Conservation (phyloP, 2,797 vertebrate genomes). For the Lacerta agilis region DNA sequence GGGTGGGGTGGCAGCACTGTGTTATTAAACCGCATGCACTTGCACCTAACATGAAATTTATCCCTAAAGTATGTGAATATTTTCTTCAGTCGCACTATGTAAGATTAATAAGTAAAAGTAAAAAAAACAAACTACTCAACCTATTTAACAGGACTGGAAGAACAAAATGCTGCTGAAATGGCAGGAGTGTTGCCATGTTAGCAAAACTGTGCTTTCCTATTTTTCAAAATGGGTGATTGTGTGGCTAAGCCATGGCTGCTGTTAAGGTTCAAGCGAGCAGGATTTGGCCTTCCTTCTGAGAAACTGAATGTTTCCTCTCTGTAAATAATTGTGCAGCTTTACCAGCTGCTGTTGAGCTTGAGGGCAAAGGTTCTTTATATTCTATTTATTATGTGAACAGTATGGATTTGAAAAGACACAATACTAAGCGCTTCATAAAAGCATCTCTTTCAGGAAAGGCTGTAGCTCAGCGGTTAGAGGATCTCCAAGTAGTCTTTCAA, state of each 20-base stretch:
- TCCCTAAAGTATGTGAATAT: background rate
- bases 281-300: background rate
- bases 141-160: too few species aligned
- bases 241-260: background rate
- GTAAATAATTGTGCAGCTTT: constrained; percentile 35
- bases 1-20: too few species aligned
- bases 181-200: background rate
- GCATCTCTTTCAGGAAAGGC: background rate
- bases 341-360: constrained; percentile 22
- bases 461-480: too few species aligned
- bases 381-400: constrained; percentile 29
- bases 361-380: constrained; percentile 15
- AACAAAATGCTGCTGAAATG: background rate
- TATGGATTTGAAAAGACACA: background rate
- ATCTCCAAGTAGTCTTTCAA: too few species aligned
- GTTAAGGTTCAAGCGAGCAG: background rate
- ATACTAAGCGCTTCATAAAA: background rate
- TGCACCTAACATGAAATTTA: background rate
- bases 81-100: background rate
- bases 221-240: background rate
- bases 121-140: background rate
- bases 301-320: constrained; percentile 10
- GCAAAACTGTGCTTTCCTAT: background rate
- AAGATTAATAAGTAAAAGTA: background rate
- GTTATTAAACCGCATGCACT: too few species aligned